Evolutionary conservation across 2,888 invertebrate genomes (phyloP), one percentile per base, ranked within the genome.

Genomic region (Lepidocyrtoides sp.): DNA sequence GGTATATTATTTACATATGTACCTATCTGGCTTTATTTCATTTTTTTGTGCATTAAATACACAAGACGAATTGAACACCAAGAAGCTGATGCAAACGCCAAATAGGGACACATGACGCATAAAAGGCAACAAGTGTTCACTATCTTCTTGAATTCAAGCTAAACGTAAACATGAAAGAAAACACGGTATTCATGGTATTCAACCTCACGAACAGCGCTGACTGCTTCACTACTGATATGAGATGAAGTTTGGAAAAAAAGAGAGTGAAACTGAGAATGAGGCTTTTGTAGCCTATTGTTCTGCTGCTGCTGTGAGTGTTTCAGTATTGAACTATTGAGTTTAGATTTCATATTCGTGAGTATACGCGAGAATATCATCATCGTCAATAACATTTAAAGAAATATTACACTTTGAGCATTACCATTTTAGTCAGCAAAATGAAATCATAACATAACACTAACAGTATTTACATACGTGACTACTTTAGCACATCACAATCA

Each of bases 111-210:
- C 44, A 72, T 72, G 72, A 72, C 72, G 41, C 72, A 41, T 72
- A 72, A 72, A 72, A 72, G 72, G 72, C 72, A 72, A 72, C 72
- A 72, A 72, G 72, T 72, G 72, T 72, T 72, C 0, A 10, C 69
- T 26, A n/a, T 32, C 41, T 41, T 72, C n/a, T 36, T 44, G n/a
- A 72, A 17, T 12, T 72, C 17, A 72, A 36, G 72, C 17, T 20
- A 36, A 66, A 66, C 29, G 66, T 41, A n/a, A 3, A 57, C 20
- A 23, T 2, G 57, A 57, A 26, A 36, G 66, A 66, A 69, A 44
- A 72, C 72, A 72, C 12, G 41, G 72, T 72, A 72, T 72, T 72
- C 72, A 72, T 72, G 44, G 72, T 72, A 72, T 72, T 72, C 72
- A 72, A 72, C 72, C 26, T 72, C 72, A 72, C 72, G 72, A 36